These are phyloP conservation scores for Carcharodon carcharias DNA, from an alignment of 2,797 vertebrate species.

Conservation along the genomic window DNA sequence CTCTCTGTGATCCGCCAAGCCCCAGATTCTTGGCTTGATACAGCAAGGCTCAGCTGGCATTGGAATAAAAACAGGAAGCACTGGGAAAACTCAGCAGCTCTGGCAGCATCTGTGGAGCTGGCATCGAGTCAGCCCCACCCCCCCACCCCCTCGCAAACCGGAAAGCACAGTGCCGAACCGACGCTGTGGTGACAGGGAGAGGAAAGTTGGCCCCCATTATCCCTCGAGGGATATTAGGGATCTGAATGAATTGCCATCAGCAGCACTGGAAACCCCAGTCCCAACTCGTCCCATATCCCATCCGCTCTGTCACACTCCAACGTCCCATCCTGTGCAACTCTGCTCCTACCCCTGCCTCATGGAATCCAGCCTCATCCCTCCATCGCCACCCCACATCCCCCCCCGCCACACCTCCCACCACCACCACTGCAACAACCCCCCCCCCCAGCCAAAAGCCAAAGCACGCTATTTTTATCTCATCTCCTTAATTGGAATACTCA, in stretches of 20 bases:
- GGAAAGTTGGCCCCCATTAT: not conserved
- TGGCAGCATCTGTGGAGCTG: too few species aligned
- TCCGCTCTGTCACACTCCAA: not conserved
- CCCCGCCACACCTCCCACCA: accelerated
- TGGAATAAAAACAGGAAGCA: too few species aligned
- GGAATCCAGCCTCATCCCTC: not conserved
- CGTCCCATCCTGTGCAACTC: not conserved
- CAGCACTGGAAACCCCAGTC: not conserved
- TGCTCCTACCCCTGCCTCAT: not conserved
- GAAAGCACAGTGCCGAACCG: not conserved
- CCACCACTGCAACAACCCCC: too few species aligned
- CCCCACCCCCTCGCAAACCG: too few species aligned
- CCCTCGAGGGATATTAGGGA: not conserved
- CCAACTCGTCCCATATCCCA: not conserved
- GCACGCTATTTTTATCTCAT: not conserved
- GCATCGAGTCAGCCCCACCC: not conserved
- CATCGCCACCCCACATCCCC: too few species aligned
- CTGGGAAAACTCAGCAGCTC: too few species aligned
- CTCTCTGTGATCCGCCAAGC: not conserved
- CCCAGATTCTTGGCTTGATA: not conserved
- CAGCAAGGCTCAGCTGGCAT: too few species aligned
- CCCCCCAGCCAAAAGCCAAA: not conserved
- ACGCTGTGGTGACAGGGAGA: not conserved
- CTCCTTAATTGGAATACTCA: not conserved
- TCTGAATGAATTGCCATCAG: not conserved